Percentiles rank a stretch among this genome's conserved stretches.
phyloP scores from a whole-genome alignment of 2,888 invertebrate genomes.

The Lordiphosa fenestrarum region DNA sequence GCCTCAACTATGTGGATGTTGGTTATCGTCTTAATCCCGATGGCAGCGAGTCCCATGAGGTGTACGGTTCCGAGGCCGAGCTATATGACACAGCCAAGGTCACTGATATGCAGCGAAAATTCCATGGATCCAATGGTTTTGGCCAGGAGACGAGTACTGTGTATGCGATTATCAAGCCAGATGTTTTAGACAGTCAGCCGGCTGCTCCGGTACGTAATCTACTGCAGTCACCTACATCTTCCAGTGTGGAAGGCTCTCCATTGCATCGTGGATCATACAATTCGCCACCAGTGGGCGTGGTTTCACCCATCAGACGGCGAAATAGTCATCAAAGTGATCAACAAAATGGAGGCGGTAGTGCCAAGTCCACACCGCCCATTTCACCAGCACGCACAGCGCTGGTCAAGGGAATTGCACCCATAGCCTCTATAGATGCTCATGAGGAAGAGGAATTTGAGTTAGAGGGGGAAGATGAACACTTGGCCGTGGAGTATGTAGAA shows the following conservation, averaged over 20 bases:
- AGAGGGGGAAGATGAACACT: conserved; percentile 46
- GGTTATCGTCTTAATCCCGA: conserved; percentile 80
- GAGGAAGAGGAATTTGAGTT: conserved; percentile 68
- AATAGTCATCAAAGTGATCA: conserved; percentile 61
- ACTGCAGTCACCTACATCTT: conserved; percentile 54
- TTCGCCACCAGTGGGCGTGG: conserved; percentile 76
- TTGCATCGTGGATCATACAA: conserved; percentile 55
- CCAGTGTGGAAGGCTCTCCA: conserved; percentile 55
- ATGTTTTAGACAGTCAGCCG: conserved; percentile 53
- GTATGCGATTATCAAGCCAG: conserved; percentile 80
- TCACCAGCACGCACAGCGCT: conserved; percentile 59
- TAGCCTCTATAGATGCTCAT: conserved; percentile 75
- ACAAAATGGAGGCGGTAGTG: conserved; percentile 50
- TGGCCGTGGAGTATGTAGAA: conserved; percentile 52
- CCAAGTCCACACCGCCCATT: conserved; percentile 71
- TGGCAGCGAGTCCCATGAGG: conserved; percentile 79
- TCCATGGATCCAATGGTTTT: conserved; percentile 77
- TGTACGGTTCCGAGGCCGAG: conserved; percentile 80
- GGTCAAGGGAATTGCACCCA: conserved; percentile 74
- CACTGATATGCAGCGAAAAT: conserved; percentile 77
- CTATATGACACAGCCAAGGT: conserved; percentile 78
- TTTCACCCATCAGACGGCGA: conserved; percentile 72
- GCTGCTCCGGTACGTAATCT: conserved; percentile 30
- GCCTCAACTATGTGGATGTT: conserved; percentile 80
- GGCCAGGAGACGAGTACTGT: conserved; percentile 78